A percentile compares a stretch with the other conserved stretches of the same genome.
Evolutionary conservation across 2,113 vertebrate genomes (phyloP).

Genomic region (Dendropsophus ebraccatus): DNA sequence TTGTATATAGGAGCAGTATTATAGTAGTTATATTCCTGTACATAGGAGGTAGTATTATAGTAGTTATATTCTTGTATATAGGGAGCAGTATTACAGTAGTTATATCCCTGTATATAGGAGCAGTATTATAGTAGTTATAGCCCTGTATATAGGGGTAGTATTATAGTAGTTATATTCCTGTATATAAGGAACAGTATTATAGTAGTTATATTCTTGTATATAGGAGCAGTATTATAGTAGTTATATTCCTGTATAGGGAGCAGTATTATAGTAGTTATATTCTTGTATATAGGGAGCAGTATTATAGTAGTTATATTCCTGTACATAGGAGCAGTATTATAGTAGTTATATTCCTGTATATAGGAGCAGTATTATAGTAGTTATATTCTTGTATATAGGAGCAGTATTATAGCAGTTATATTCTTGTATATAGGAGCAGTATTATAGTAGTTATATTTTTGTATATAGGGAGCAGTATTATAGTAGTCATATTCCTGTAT

Average conservation of each 20-base stretch:
- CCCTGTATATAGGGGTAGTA: too few species aligned
- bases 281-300: not conserved
- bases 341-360: not conserved
- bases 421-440: constrained; percentile 6
- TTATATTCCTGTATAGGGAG: not conserved
- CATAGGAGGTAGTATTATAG: constrained; percentile 14
- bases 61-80: constrained; percentile 22
- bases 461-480: not conserved
- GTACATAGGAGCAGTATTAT: not conserved
- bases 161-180: too few species aligned
- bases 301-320: not conserved
- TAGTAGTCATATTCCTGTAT: constrained; percentile 10
- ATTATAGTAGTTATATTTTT: constrained; percentile 21
- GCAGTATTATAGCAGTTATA: constrained; percentile 25
- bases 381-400: constrained; percentile 10
- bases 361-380: not conserved
- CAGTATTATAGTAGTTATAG: too few species aligned
- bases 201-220: too few species aligned
- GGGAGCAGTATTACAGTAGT: constrained; percentile 8
- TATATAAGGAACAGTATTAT: too few species aligned
- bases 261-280: not conserved
- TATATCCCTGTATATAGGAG: constrained; percentile 5
- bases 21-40: constrained; percentile 17
- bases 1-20: not conserved
- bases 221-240: too few species aligned